A percentile compares a stretch with the other conserved stretches of the same genome.
These are phyloP conservation scores for Shargacucullia verbasci DNA, from an alignment of 2,888 invertebrate genomes.

Conservation along the genomic window DNA sequence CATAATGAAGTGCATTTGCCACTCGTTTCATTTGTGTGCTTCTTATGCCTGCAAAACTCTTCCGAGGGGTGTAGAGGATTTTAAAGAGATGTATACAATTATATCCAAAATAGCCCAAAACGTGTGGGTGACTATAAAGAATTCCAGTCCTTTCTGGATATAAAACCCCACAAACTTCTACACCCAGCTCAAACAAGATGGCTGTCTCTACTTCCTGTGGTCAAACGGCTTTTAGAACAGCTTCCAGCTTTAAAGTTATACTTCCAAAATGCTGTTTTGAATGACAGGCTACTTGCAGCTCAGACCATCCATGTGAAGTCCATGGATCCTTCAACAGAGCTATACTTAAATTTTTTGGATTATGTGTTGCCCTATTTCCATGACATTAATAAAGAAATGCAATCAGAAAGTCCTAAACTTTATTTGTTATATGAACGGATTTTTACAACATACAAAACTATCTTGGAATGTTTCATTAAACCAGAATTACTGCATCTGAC, in stretches of 20 bases:
- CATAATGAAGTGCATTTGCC: conserved; percentile 49
- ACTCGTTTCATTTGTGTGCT: conserved; percentile 37
- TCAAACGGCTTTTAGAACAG: conserved; percentile 50
- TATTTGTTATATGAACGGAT: conserved; percentile 44
- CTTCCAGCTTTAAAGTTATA: conserved; percentile 26
- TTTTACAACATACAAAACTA: conserved; percentile 28
- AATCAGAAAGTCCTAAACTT: conserved; percentile 46
- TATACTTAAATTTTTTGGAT: conserved; percentile 10
- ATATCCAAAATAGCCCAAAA: conserved; percentile 27
- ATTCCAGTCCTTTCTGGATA: conserved; percentile 18
- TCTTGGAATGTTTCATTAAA: conserved; percentile 46
- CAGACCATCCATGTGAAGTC: conserved; percentile 38
- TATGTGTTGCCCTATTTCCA: conserved; percentile 2
- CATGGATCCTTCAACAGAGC: conserved; percentile 32
- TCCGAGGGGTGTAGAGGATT: conserved; percentile 28
- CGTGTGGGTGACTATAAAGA: conserved; percentile 21
- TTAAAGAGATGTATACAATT: conserved; percentile 19
- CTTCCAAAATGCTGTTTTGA: conserved; percentile 1
- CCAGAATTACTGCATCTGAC: conserved; percentile 11
- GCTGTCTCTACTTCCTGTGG: conserved; percentile 50
- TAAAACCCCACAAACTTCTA: conserved; percentile 39
- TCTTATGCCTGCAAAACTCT: conserved; percentile 27
- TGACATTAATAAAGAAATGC: conserved; percentile 36
- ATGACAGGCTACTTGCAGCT: conserved; percentile 52
- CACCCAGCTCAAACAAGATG: conserved; percentile 57